Base-by-base conservation (phyloP, 2,888 invertebrate genomes). In the Drosophila prolongata region DNA sequence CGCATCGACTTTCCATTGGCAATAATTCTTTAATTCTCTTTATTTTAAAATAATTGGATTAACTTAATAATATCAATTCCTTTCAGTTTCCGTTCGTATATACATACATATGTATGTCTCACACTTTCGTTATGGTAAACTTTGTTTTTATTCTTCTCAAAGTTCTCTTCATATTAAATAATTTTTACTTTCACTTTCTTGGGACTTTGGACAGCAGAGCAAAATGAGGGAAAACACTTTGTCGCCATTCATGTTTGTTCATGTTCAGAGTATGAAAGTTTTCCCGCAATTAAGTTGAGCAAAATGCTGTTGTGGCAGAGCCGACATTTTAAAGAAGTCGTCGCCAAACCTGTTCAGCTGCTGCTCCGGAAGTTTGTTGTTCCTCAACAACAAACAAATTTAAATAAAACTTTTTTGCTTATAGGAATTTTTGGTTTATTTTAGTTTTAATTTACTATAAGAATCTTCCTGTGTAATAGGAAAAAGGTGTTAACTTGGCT, bases 141-240 rank as follows among this genome's bases (percentile, higher is more conserved):
- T 55, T 55, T 40, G 40, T 66, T 67, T 66, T 66, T 55, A 55
- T 66, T 66, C 34, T 67, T 54, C 46, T 14, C 67, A 66, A 38
- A 65, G 67, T 44, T 65, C 55, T 19, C 54, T 56, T 47, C 58
- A 43, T 71, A 66, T 80, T 75, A 82, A 61, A 68, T 82, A 77
- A 82, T 82, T 75, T 75, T 54, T 54, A 43, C 62, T 60, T 35
- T 49, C 55, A 50, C 40, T 46, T 69, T 34, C 49, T 66, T 61
- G 65, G 16, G 16, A 16, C 16, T 16, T 16, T 16, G 16, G 16
- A 16, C 16, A 16, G 16, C 16, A 16, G 16, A 10, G 42, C 19
- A 42, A 30, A 43, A 59, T 44, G 37, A 30, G 38, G 19, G 38
- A 68, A 66, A 60, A 79, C 86, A 80, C 75, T 80, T 16, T 69